phyloP scores from a whole-genome alignment of 2,113 vertebrate species.

The Polyodon spathula region DNA sequence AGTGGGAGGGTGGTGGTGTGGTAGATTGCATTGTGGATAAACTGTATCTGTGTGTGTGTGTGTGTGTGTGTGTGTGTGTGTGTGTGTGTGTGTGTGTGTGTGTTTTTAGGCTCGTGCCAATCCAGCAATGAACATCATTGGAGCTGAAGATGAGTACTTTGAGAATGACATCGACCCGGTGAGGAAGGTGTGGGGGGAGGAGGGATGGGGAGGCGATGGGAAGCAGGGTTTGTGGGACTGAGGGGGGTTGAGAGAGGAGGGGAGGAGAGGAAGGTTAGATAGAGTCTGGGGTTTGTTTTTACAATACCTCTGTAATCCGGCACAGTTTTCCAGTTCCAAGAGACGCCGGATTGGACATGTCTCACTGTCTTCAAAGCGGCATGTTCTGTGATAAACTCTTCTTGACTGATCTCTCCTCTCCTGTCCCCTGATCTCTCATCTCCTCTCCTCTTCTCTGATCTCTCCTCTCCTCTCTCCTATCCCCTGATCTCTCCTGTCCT shows the following conservation, averaged over 20 bases:
- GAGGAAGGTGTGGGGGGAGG: conserved; percentile 35
- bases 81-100: conserved; percentile 23
- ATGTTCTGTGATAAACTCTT: not conserved
- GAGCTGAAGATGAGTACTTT: conserved; percentile 84
- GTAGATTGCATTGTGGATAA: too few relatives aligned
- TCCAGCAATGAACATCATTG: conserved; percentile 69
- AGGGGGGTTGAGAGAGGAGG: too few relatives aligned
- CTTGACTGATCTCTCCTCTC: not conserved
- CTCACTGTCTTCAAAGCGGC: not conserved
- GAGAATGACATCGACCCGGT: conserved; percentile 77
- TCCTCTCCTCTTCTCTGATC: not conserved
- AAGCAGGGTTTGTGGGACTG: too few relatives aligned
- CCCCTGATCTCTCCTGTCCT: too few relatives aligned
- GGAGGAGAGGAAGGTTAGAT: too few relatives aligned
- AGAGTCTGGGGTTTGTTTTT: too few relatives aligned
- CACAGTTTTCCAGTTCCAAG: too few relatives aligned
- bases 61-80: conserved; percentile 10
- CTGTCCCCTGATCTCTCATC: not conserved
- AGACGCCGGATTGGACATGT: too few relatives aligned
- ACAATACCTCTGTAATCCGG: too few relatives aligned
- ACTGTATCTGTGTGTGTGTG: not conserved
- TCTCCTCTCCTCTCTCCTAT: not conserved
- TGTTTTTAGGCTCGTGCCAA: conserved; percentile 38
- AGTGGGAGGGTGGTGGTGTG: too few relatives aligned
- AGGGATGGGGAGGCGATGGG: too few relatives aligned